phyloP scores from a whole-genome alignment of 2,113 vertebrate genomes.

The Tapirus terrestris region DNA sequence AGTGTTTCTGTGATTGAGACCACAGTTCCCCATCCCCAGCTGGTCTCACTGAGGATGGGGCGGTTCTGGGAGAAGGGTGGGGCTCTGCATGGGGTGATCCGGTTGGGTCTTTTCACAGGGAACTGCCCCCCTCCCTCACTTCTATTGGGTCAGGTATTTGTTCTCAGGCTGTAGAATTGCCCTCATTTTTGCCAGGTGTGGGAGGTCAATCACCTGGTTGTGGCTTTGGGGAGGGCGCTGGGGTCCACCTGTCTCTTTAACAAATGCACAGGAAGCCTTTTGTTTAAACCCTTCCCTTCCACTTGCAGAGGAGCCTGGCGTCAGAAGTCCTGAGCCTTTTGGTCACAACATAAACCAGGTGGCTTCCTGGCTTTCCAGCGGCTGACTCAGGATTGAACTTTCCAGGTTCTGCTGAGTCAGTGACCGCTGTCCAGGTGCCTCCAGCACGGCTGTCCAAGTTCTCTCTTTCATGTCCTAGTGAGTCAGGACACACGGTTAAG shows the following conservation, averaged over 20 bases:
- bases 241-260: not conserved
- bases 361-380: not conserved
- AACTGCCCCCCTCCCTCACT: not conserved
- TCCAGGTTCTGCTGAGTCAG: constrained; percentile 36
- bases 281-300: not conserved
- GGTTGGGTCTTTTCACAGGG: not conserved
- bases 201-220: not conserved
- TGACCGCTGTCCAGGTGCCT: not conserved
- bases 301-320: not conserved
- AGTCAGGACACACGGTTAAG: not conserved
- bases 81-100: not conserved
- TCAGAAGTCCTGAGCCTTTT: not conserved
- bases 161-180: not conserved
- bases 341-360: not conserved
- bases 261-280: not conserved
- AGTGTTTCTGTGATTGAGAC: not conserved
- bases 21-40: not conserved
- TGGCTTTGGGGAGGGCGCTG: not conserved
- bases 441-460: not conserved
- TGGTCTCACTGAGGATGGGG: not conserved
- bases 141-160: not conserved
- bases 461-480: not conserved
- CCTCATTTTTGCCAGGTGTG: not conserved
- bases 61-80: not conserved
- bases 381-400: not conserved